Base-by-base conservation (phyloP, 1,140 invertebrate species). In the Physella acuta region DNA sequence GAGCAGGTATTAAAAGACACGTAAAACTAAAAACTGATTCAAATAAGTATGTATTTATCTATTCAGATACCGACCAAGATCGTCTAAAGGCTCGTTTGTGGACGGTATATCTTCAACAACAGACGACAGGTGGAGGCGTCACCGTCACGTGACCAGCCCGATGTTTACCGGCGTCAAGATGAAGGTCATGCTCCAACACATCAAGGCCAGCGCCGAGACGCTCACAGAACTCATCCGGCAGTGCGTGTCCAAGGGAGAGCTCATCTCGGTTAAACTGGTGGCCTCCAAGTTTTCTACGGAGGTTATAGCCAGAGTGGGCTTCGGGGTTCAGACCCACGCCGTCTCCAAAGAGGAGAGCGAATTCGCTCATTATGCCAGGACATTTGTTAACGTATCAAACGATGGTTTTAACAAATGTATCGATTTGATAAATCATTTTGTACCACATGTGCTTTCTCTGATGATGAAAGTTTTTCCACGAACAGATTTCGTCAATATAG, bases 41-140 rank as follows among this genome's bases (percentile, higher is more conserved):
- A n/a, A n/a, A n/a, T n/a, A n/a, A n/a, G n/a, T n/a, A n/a, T n/a
- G n/a, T n/a, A n/a, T 53, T 53, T 53, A 8, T 26, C 20, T 8
- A 5, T n/a, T 8, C 55, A 56, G 55, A 30, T 28, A 3, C 20
- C 55, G 55, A 4, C 55, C 55, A 4, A 3, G 55, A 30, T 14
- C 30, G 20, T 31, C 55, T 3, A 2, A 84, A 87, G 56, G 79
- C 82, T 20, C 78, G 8, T 2, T 30, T 2, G 8, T 16, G 28
- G 14, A 8, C 20, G 31, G 31, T 37, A 4, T 61, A 24, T 31
- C 37, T 16, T 36, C n/a, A 2, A 2, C 33, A 3, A 14, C 16
- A 26, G 59, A 36, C 4, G 59, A 61, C 20, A 61, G 33, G 26
- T 61, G 59, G 59, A 36, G 37, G 59, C 59, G 59, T n/a, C 11